Percentiles rank a stretch among this genome's conserved stretches.
These are phyloP conservation scores for Melitaea athalia DNA, from an alignment of 2,888 invertebrate genomes.

Conservation along the genomic window DNA sequence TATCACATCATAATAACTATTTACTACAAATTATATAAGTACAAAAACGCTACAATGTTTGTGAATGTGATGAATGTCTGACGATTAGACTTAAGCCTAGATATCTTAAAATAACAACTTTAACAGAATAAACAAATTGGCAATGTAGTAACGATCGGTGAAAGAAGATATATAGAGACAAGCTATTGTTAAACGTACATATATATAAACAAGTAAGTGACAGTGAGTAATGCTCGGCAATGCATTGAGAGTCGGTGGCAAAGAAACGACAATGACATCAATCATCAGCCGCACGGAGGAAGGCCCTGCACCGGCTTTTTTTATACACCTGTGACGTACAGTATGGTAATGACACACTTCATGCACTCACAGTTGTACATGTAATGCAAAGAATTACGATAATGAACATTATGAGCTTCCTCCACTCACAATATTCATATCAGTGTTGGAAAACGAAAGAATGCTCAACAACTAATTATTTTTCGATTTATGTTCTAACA, in stretches of 20 bases:
- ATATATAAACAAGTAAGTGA: slow-evolving; percentile 29
- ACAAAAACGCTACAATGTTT: background rate
- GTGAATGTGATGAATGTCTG: background rate
- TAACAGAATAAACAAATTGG: slow-evolving; percentile 33
- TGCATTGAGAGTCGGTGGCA: slow-evolving; percentile 26
- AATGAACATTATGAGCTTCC: no score
- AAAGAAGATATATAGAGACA: slow-evolving; percentile 39
- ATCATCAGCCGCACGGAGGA: slow-evolving; percentile 35
- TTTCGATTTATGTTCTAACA: no score
- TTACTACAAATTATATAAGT: background rate
- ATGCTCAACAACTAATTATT: no score
- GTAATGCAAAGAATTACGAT: no score
- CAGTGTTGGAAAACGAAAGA: no score
- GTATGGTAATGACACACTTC: slow-evolving; percentile 40
- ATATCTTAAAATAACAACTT: slow-evolving; percentile 14
- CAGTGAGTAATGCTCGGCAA: slow-evolving; percentile 40
- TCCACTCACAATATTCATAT: no score
- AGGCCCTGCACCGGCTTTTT: slow-evolving; percentile 36
- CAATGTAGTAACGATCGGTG: slow-evolving; percentile 33
- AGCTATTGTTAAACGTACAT: slow-evolving; percentile 33
- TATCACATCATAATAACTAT: no score
- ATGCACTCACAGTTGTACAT: slow-evolving; percentile 11
- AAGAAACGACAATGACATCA: slow-evolving; percentile 29
- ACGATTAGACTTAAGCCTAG: background rate
- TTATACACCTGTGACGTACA: slow-evolving; percentile 33